Evolutionary conservation across 2,888 invertebrate genomes (phyloP).

Genomic region (Sialis fuliginosa): DNA sequence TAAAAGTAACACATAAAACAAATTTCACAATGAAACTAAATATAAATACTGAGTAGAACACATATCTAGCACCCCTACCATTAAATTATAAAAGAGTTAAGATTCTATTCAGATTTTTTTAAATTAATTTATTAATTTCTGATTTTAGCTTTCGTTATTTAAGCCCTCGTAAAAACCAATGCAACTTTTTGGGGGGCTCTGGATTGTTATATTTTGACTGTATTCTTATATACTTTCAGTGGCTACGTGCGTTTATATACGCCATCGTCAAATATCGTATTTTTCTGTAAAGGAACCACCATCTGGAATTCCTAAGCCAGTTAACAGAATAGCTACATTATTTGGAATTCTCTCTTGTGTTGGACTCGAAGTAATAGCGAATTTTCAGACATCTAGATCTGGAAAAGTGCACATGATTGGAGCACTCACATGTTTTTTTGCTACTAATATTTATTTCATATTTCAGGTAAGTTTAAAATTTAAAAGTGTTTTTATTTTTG

Average conservation of each 20-base stretch:
- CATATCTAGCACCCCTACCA: no score
- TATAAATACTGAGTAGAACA: no score
- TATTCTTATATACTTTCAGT: constrained; percentile 23
- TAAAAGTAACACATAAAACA: no score
- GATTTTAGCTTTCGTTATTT: no score
- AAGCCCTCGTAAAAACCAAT: no score
- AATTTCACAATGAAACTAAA: no score
- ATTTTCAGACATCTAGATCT: constrained; percentile 39
- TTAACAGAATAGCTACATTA: constrained; percentile 23
- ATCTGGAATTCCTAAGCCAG: constrained; percentile 13
- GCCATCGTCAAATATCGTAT: constrained; percentile 32
- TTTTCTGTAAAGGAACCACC: constrained; percentile 17
- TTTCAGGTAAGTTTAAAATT: constrained; percentile 32
- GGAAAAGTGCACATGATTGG: constrained; percentile 35
- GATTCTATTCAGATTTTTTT: no score
- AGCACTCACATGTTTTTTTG: constrained; percentile 35
- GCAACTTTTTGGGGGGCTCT: no score
- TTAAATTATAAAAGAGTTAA: no score
- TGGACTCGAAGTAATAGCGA: constrained; percentile 37
- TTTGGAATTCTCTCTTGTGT: constrained; percentile 31
- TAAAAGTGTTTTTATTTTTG: no score
- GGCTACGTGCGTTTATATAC: constrained; percentile 30
- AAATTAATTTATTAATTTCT: no score
- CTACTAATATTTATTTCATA: constrained; percentile 33
- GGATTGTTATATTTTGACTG: no score